A percentile compares a stretch with the other conserved stretches of the same genome.
Evolutionary conservation across 2,113 vertebrate species (phyloP).

Genomic region (Eretmochelys imbricata): DNA sequence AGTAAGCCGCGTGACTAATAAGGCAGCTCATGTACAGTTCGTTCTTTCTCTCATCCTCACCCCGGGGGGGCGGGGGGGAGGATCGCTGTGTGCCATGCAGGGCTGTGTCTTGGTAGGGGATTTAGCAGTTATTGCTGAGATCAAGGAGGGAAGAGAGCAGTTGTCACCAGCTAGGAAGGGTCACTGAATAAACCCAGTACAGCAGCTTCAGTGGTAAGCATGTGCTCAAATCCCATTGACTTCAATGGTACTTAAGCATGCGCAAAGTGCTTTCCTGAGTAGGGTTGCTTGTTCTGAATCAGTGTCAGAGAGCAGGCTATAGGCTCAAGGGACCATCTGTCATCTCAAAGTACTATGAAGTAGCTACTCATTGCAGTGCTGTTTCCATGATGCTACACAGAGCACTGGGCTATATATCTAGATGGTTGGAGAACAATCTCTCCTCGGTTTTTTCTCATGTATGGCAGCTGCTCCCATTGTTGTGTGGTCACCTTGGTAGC

Average conservation of each 20-base stretch:
- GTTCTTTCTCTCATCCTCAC: background rate
- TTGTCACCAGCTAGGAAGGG: background rate
- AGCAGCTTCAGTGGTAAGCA: background rate
- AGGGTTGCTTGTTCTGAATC: background rate
- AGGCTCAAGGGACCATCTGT: background rate
- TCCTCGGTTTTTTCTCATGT: constrained; percentile 19
- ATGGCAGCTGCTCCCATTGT: constrained; percentile 46
- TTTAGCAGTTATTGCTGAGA: background rate
- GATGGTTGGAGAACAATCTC: background rate
- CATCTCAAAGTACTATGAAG: background rate
- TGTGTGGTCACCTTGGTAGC: background rate
- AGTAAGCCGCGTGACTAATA: background rate
- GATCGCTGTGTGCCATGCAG: background rate
- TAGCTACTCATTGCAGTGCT: background rate
- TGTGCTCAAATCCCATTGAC: background rate
- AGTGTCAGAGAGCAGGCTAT: background rate
- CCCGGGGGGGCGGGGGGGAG: too few relatives aligned
- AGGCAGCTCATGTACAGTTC: background rate
- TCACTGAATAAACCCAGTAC: background rate
- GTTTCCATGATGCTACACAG: constrained; percentile 39
- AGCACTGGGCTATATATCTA: background rate
- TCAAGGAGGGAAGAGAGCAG: background rate
- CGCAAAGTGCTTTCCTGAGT: background rate
- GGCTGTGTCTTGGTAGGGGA: background rate
- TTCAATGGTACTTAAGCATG: background rate